Evolutionary conservation across 2,888 invertebrate genomes (phyloP).

Genomic region (Ichneumoninae sp.): DNA sequence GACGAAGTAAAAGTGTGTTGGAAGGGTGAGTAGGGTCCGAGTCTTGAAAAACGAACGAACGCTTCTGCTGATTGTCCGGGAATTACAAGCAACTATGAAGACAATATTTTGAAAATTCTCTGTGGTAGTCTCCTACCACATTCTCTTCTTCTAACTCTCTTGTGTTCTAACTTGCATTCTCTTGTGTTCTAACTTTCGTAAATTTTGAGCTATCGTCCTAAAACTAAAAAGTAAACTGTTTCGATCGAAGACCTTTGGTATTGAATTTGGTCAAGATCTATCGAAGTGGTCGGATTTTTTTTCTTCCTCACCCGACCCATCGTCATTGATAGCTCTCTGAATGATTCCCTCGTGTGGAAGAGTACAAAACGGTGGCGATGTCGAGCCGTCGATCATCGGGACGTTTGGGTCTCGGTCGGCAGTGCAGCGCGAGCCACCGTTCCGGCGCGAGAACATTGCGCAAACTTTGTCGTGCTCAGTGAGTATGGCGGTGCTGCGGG

Average conservation of each 20-base stretch:
- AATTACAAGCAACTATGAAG: background rate
- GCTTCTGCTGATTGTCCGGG: background rate
- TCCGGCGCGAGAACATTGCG: constrained; percentile 51
- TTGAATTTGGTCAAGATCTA: too few species aligned
- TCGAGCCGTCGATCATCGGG: constrained; percentile 51
- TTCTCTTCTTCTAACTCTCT: too few species aligned
- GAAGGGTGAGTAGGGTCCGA: background rate
- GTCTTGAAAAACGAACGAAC: background rate
- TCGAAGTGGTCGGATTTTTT: background rate
- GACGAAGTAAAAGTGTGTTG: constrained; percentile 5
- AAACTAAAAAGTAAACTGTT: too few species aligned
- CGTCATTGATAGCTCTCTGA: background rate
- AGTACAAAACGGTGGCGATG: background rate
- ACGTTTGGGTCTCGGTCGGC: constrained; percentile 20
- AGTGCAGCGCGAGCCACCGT: constrained; percentile 45
- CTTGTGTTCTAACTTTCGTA: too few species aligned
- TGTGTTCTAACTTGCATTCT: too few species aligned
- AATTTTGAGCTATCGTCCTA: too few species aligned
- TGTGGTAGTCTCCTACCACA: too few species aligned
- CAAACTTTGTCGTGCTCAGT: constrained; percentile 34
- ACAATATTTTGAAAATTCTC: too few species aligned
- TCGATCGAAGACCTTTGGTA: too few species aligned
- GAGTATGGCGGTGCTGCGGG: constrained; percentile 55
- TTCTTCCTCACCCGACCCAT: background rate
- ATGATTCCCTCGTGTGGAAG: background rate